phyloP scores from a whole-genome alignment of 2,797 vertebrate genomes.

The Macrochelys suwanniensis region DNA sequence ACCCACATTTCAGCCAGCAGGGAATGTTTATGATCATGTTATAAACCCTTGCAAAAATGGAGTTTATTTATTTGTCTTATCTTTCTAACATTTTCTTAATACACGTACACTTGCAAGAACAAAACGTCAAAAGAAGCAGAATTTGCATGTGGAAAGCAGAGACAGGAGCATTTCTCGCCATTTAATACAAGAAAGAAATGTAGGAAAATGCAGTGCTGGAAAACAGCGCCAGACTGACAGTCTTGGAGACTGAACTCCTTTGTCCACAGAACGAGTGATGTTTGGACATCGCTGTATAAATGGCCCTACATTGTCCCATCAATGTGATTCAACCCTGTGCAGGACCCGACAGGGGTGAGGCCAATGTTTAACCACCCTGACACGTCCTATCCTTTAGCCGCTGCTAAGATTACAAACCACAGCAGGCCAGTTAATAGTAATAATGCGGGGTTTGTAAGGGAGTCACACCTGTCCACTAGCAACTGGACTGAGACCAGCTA shows the following conservation, averaged over 20 bases:
- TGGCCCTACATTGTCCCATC: background rate
- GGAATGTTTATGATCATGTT: background rate
- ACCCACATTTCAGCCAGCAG: constrained; percentile 4
- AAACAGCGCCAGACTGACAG: rapidly evolving
- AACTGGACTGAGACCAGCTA: background rate
- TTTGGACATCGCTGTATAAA: background rate
- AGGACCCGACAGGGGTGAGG: background rate
- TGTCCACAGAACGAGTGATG: background rate
- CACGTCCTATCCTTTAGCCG: background rate
- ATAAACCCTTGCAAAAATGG: background rate
- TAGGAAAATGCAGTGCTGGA: background rate
- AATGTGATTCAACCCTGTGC: background rate
- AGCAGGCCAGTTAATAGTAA: background rate
- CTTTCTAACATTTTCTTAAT: background rate
- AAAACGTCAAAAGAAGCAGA: background rate
- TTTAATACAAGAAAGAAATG: background rate
- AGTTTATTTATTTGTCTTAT: background rate
- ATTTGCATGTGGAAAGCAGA: constrained; percentile 22
- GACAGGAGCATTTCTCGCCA: background rate
- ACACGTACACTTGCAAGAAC: background rate
- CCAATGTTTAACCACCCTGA: background rate
- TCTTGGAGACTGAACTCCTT: background rate
- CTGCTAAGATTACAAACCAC: background rate
- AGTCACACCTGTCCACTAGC: background rate
- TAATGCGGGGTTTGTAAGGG: background rate